A percentile compares a stretch with the other conserved stretches of the same genome.
phyloP scores from a whole-genome alignment of 2,888 invertebrate species.

The Alviniconcha strummeri region DNA sequence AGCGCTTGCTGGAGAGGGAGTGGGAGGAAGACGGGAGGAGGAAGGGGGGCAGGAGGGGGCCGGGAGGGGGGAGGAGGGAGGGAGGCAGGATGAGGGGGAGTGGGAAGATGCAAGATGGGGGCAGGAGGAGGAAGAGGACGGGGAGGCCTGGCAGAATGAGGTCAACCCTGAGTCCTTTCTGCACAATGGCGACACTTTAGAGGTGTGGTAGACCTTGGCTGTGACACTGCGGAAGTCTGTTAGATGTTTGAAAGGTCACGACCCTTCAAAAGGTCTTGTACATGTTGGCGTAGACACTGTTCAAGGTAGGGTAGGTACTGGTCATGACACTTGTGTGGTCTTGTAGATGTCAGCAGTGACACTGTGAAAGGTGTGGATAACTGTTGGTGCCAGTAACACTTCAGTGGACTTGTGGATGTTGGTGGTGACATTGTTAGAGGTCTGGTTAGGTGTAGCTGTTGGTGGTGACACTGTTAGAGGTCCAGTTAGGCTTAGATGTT shows the following conservation, averaged over 20 bases:
- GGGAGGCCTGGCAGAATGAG: neutral
- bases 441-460: too few species aligned
- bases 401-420: too few species aligned
- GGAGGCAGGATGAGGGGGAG: neutral
- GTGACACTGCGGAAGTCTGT: too few species aligned
- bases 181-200: neutral
- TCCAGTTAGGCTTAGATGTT: too few species aligned
- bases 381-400: too few species aligned
- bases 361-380: neutral
- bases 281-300: neutral
- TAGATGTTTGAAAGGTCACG: neutral
- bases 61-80: neutral
- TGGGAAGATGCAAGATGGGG: too few species aligned
- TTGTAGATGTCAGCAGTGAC: neutral
- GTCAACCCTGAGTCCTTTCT: neutral
- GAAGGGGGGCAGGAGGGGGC: neutral
- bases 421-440: too few species aligned
- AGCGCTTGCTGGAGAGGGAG: too few species aligned
- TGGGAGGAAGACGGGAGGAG: neutral
- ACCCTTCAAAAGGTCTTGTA: neutral
- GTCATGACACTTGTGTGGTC: neutral
- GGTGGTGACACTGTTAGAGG: too few species aligned
- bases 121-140: neutral
- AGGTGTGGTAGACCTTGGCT: neutral
- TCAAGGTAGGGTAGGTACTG: neutral